phyloP scores from a whole-genome alignment of 2,888 invertebrate species.

The Brachynemurus nebulosus region DNA sequence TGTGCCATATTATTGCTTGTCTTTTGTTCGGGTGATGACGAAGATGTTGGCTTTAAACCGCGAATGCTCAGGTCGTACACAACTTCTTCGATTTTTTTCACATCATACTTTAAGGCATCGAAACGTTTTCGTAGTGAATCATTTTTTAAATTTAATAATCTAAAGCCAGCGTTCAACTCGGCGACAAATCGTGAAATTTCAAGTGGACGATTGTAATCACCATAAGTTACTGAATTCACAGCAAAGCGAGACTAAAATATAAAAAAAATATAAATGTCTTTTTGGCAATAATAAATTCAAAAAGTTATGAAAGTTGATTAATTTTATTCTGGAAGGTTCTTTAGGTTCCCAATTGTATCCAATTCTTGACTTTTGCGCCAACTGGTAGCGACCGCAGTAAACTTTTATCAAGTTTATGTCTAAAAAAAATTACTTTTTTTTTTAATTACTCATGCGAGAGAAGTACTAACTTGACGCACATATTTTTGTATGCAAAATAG shows the following conservation, averaged over 20 bases:
- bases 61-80: slow-evolving; percentile 78
- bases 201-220: slow-evolving; percentile 67
- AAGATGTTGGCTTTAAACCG: slow-evolving; percentile 50
- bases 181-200: slow-evolving; percentile 76
- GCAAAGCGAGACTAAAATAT: slow-evolving; percentile 54
- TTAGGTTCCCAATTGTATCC: no score
- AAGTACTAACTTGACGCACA: no score
- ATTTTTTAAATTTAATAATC: slow-evolving; percentile 80
- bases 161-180: slow-evolving; percentile 79
- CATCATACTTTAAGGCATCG: slow-evolving; percentile 80
- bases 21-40: no score
- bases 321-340: no score
- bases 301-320: not conserved
- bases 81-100: slow-evolving; percentile 88
- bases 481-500: no score
- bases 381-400: no score
- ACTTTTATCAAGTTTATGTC: no score
- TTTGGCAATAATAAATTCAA: not conserved
- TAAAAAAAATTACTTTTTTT: no score
- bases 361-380: no score
- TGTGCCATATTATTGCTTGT: no score
- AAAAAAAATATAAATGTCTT: slow-evolving; percentile 1
- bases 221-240: slow-evolving; percentile 72
- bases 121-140: slow-evolving; percentile 74
- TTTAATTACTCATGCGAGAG: no score